Evolutionary conservation across 2,113 vertebrate genomes (phyloP), one percentile per base, ranked within the genome.

Genomic region (Guaruba guarouba): DNA sequence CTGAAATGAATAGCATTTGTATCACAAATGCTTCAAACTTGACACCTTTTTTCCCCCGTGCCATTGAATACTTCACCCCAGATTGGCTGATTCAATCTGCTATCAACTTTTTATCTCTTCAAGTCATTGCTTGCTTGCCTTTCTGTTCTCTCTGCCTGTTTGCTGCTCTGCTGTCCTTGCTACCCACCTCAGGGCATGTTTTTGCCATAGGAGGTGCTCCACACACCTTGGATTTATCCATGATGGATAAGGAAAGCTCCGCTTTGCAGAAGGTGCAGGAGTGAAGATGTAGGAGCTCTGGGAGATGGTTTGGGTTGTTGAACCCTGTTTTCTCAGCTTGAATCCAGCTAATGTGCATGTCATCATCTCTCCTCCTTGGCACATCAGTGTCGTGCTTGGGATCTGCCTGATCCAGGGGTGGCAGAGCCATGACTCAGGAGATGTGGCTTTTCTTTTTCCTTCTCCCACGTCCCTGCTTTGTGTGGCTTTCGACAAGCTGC

Each of bases 1-100:
- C 74, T 93, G 90, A 86, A 95, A 92, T 96, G 96, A 98, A 97
- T 97, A 96, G 82, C 94, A 94, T 93, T 97, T 93, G 86, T 90
- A 83, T 94, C 96, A 92, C 87, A 90, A 95, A 95, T 33, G 88
- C 95, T 94, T 97, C 94, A 91, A 96, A 95, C 93, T 96, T 98
- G 97, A 96, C 94, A 95, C 85, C 84, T 82, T 96, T 95, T 95
- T 89, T 86, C 11, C 55, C 77, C 90, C n/a, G n/a, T 94, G 82
- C 92, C 95, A 96, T 96, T 97, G 96, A 96, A 95, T 95, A 86
- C 90, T 84, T 76, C 80, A 82, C 94, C 92, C 76, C n/a, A 54
- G 86, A 82, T 80, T 64, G 64, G 80, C 84, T 92, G 93, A 90
- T 90, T 94, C 64, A 88, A 92, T 96, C 96, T 95, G 75, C 93